Evolutionary conservation across 2,888 invertebrate species (phyloP).

Genomic region (Eledone cirrhosa): DNA sequence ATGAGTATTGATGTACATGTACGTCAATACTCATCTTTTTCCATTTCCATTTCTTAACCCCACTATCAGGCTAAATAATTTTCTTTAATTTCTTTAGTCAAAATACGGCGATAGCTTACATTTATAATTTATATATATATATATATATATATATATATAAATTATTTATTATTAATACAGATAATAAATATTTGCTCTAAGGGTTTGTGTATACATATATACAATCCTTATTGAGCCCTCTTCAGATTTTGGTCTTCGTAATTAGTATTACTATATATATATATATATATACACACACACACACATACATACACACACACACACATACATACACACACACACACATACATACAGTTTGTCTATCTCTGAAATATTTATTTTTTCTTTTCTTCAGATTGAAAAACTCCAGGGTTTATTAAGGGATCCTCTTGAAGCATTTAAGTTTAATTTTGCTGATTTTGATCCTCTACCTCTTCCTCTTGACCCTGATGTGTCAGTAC

Average conservation of each 20-base stretch:
- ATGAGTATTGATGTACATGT: too few relatives aligned
- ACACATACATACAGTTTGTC: constrained; percentile 21
- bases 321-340: background rate
- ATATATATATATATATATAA: too few relatives aligned
- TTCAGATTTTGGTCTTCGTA: too few relatives aligned
- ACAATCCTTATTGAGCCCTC: too few relatives aligned
- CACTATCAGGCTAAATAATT: too few relatives aligned
- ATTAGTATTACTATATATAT: background rate
- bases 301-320: background rate
- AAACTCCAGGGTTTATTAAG: constrained; percentile 82
- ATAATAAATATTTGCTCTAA: background rate
- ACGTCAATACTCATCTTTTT: too few relatives aligned
- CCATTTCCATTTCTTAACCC: too few relatives aligned
- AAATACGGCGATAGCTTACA: too few relatives aligned
- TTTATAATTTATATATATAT: too few relatives aligned
- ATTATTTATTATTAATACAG: too few relatives aligned
- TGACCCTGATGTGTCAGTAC: constrained; percentile 89
- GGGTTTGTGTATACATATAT: too few relatives aligned
- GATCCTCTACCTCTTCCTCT: constrained; percentile 93
- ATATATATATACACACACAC: constrained; percentile 16
- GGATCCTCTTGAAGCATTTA: constrained; percentile 70
- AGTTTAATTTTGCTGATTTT: constrained; percentile 78
- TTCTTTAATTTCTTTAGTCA: too few relatives aligned
- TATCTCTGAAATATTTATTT: background rate
- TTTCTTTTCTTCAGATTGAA: constrained; percentile 73